Evolutionary conservation across 1,140 invertebrate species (phyloP).

Genomic region (Halyomorpha halys): DNA sequence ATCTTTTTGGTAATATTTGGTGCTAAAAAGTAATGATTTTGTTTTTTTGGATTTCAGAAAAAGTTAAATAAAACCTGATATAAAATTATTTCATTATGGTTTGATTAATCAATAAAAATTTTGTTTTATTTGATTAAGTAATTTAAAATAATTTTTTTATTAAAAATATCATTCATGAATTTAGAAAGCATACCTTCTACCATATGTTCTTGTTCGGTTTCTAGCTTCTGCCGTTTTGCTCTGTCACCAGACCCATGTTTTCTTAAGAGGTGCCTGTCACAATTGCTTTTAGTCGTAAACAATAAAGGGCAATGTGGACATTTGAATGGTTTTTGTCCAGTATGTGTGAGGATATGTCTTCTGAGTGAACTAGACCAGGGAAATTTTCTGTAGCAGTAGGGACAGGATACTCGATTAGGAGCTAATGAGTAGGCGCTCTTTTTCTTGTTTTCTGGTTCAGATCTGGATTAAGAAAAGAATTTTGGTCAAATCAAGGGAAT

Average conservation of each 20-base stretch:
- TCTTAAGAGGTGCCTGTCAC: conserved; percentile 76
- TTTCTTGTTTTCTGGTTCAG: conserved; percentile 52
- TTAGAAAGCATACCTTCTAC: not conserved
- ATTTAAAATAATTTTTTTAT: too few relatives aligned
- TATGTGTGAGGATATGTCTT: conserved; percentile 85
- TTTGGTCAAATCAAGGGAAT: too few relatives aligned
- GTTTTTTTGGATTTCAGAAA: too few relatives aligned
- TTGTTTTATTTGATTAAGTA: too few relatives aligned
- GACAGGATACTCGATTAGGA: conserved; percentile 83
- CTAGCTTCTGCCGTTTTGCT: not conserved
- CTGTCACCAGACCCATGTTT: conserved; percentile 33
- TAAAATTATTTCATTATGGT: too few relatives aligned
- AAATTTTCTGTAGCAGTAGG: conserved; percentile 83
- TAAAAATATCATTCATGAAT: too few relatives aligned
- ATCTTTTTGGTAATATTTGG: too few relatives aligned
- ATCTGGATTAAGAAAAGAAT: conserved; percentile 37
- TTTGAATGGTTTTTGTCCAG: conserved; percentile 93
- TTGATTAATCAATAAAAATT: too few relatives aligned
- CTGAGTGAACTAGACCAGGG: conserved; percentile 91
- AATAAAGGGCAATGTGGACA: conserved; percentile 82
- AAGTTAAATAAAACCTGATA: too few relatives aligned
- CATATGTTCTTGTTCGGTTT: conserved; percentile 1
- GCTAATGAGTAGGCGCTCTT: conserved; percentile 92
- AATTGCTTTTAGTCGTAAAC: conserved; percentile 95
- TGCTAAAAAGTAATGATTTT: too few relatives aligned